phyloP scores from a whole-genome alignment of 2,888 invertebrate genomes.

The Tiliacea aurago region DNA sequence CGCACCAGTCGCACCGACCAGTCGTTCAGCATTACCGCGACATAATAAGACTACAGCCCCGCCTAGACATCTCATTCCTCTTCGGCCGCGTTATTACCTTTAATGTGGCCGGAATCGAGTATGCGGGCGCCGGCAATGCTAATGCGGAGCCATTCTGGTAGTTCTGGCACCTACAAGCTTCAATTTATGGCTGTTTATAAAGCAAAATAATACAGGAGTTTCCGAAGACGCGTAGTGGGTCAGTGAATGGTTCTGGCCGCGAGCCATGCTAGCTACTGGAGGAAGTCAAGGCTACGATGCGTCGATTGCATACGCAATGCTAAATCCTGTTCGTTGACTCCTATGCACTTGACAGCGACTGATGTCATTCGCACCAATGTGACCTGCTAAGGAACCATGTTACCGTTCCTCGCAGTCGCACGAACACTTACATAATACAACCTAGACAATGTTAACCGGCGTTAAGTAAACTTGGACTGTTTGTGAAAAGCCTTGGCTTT shows the following conservation, averaged over 20 bases:
- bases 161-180: slow-evolving; percentile 34
- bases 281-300: slow-evolving; percentile 85
- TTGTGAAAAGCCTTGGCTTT: slow-evolving; percentile 76
- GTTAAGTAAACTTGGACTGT: slow-evolving; percentile 80
- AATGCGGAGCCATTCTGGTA: slow-evolving; percentile 47
- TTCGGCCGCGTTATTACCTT: slow-evolving; percentile 52
- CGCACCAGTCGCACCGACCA: slow-evolving; percentile 59
- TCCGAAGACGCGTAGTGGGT: slow-evolving; percentile 78
- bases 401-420: slow-evolving; percentile 86
- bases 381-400: slow-evolving; percentile 88
- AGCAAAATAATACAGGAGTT: slow-evolving; percentile 73
- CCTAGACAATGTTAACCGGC: slow-evolving; percentile 80
- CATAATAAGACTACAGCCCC: slow-evolving; percentile 63
- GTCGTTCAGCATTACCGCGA: slow-evolving; percentile 69
- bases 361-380: slow-evolving; percentile 88
- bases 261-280: slow-evolving; percentile 80
- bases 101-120: slow-evolving; percentile 48
- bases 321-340: slow-evolving; percentile 88
- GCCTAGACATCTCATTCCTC: slow-evolving; percentile 62
- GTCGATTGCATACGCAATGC: slow-evolving; percentile 86
- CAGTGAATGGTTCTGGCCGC: slow-evolving; percentile 86
- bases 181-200: slow-evolving; percentile 54
- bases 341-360: slow-evolving; percentile 87
- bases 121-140: slow-evolving; percentile 53
- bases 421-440: slow-evolving; percentile 86